Evolutionary conservation across 2,113 vertebrate genomes (phyloP).

Genomic region (Miniopterus natalensis): DNA sequence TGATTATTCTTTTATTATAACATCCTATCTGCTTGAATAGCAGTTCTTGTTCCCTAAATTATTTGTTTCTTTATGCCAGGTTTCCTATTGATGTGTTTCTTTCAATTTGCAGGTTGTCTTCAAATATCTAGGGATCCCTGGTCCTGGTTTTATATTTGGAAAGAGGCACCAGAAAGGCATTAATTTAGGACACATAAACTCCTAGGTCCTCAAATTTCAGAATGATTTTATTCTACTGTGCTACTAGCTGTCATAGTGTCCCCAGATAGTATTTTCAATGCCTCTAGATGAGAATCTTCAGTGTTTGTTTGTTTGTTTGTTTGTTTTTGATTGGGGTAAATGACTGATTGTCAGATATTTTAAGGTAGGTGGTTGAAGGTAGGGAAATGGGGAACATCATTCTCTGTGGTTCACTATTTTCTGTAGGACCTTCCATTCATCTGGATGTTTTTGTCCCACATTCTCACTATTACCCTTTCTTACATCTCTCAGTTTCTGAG

Average conservation of each 20-base stretch:
- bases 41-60: not conserved
- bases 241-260: not conserved
- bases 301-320: not conserved
- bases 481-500: not conserved
- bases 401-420: not conserved
- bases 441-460: not conserved
- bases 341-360: not conserved
- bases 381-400: not conserved
- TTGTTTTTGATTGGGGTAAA: not conserved
- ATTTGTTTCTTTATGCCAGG: not conserved
- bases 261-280: not conserved
- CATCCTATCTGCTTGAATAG: not conserved
- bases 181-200: not conserved
- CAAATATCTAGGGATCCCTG: not conserved
- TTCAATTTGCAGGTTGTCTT: not conserved
- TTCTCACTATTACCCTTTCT: not conserved
- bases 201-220: not conserved
- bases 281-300: not conserved
- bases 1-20: slow-evolving; percentile 18
- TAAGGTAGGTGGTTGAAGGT: not conserved
- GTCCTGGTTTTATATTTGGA: not conserved
- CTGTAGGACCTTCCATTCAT: not conserved
- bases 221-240: not conserved
- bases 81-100: not conserved
- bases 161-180: not conserved